Conservation (phyloP, 1,140 invertebrate genomes). For the Ruditapes philippinarum region DNA sequence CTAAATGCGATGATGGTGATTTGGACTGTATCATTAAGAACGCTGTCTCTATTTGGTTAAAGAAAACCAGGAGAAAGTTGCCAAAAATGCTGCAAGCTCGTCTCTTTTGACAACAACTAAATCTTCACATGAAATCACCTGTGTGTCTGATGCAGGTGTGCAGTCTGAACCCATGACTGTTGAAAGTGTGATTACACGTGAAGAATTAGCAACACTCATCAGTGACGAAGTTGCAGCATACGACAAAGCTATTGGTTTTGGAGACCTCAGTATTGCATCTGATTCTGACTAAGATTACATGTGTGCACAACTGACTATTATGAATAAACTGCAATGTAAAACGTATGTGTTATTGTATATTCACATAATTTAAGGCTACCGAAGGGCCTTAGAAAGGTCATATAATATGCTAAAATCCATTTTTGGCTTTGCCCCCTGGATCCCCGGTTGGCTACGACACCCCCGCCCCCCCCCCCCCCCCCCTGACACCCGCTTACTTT, state of each 20-base stretch:
- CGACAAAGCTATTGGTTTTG: neutral
- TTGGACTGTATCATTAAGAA: neutral
- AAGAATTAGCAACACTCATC: neutral
- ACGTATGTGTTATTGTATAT: too few species aligned
- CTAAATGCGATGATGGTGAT: neutral
- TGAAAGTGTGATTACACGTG: neutral
- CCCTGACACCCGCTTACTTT: slow-evolving; percentile 1
- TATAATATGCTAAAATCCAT: neutral
- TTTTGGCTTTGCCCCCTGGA: slow-evolving; percentile 13
- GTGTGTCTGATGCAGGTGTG: neutral
- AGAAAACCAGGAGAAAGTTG: neutral
- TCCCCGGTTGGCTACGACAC: neutral
- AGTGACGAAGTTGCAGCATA: neutral
- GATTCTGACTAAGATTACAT: neutral
- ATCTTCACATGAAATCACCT: too few species aligned
- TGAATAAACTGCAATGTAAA: too few species aligned
- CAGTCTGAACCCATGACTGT: too few species aligned
- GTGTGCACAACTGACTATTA: too few species aligned
- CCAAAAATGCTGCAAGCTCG: neutral
- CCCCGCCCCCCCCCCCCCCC: neutral
- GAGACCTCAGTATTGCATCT: neutral
- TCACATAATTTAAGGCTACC: too few species aligned
- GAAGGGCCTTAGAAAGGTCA: neutral
- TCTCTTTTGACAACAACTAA: too few species aligned
- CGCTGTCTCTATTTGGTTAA: neutral